phyloP scores from a whole-genome alignment of 53 echinoderm and acorn worm genomes.

The Patiria pectinifera region DNA sequence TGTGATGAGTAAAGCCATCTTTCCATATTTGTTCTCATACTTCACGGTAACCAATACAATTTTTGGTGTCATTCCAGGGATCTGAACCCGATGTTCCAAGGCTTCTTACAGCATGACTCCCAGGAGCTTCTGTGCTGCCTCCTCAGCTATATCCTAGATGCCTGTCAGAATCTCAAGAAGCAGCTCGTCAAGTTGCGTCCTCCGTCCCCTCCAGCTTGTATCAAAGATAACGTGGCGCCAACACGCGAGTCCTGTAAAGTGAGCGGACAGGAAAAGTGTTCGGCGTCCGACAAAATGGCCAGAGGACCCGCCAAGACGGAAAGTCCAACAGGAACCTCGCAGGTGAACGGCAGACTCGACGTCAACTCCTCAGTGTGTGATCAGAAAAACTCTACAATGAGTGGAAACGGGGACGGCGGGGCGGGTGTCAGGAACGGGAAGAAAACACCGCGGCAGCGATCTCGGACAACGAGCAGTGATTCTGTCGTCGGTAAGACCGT shows the following conservation, averaged over 20 bases:
- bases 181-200: slow-evolving; percentile 29
- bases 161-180: slow-evolving; percentile 70
- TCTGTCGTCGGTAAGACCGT: slow-evolving; percentile 40
- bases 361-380: background rate
- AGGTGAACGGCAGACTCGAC: background rate
- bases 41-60: background rate
- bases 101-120: slow-evolving; percentile 97
- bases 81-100: slow-evolving; percentile 97
- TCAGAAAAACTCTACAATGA: background rate
- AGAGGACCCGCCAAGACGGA: background rate
- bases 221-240: background rate
- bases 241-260: background rate
- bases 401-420: background rate
- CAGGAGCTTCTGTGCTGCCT: slow-evolving; percentile 95
- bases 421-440: background rate
- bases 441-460: slow-evolving; percentile 6
- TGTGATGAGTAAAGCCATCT: too few species aligned
- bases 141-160: slow-evolving; percentile 88
- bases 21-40: too few species aligned
- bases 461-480: slow-evolving; percentile 63
- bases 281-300: background rate
- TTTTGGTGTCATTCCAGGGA: slow-evolving; percentile 55
- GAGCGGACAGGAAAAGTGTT: background rate
- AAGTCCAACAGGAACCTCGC: background rate
- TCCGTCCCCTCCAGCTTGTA: background rate